These are phyloP conservation scores for Enteromius treurensis DNA, from an alignment of 2,797 vertebrate species.

Conservation along the genomic window DNA sequence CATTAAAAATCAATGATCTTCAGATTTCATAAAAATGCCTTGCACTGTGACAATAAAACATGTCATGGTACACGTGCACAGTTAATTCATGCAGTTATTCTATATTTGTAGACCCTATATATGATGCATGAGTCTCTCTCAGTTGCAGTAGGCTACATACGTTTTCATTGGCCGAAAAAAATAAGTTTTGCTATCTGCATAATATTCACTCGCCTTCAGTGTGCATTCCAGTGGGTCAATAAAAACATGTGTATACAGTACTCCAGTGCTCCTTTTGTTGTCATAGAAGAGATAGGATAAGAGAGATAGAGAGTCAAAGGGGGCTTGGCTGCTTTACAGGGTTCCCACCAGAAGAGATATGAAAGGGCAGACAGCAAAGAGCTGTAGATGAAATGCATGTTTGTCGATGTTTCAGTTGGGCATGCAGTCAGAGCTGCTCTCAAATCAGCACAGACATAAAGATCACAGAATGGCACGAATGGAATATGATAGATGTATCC, in stretches of 20 bases:
- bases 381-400: slow-evolving; percentile 17
- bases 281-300: background rate
- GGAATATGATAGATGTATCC: background rate
- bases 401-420: background rate
- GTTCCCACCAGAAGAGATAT: slow-evolving; percentile 3
- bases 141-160: background rate
- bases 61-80: no score
- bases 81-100: background rate
- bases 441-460: background rate
- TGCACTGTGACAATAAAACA: background rate
- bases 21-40: slow-evolving; percentile 4
- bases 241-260: background rate
- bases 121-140: background rate
- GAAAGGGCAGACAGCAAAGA: slow-evolving; percentile 27
- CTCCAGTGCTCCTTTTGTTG: slow-evolving; percentile 7
- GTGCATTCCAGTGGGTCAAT: background rate
- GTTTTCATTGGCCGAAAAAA: background rate
- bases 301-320: background rate
- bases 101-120: background rate
- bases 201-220: background rate
- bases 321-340: slow-evolving; percentile 29
- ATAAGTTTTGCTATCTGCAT: background rate
- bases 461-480: background rate
- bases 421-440: slow-evolving; percentile 10
- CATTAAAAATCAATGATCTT: slow-evolving; percentile 23